These are phyloP conservation scores for Macheiramphus alcinus DNA, from an alignment of 2,113 vertebrate genomes.

Conservation along the genomic window DNA sequence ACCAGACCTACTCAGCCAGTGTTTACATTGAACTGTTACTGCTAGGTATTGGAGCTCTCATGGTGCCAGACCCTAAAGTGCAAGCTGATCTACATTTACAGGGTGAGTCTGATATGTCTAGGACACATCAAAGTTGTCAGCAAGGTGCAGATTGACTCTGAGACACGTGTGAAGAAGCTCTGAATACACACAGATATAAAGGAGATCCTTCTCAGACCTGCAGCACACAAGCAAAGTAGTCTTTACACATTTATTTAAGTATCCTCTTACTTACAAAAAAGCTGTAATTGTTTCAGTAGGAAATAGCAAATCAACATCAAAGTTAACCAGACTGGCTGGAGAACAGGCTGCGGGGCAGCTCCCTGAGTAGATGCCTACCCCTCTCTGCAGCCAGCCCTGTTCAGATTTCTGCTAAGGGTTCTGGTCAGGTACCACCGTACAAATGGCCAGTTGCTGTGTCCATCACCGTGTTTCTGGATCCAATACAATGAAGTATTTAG, in stretches of 20 bases:
- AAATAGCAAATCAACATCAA: not conserved
- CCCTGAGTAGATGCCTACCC: not conserved
- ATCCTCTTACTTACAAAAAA: not conserved
- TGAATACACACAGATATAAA: not conserved
- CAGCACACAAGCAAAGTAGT: not conserved
- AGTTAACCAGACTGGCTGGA: not conserved
- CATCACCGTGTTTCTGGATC: not conserved
- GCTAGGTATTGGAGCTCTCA: not conserved
- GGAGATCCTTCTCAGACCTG: not conserved
- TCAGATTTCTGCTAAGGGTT: not conserved
- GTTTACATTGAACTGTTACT: not conserved
- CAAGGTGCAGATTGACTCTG: not conserved
- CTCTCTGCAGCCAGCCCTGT: not conserved
- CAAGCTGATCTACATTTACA: not conserved
- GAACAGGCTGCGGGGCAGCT: not conserved
- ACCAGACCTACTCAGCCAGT: not conserved
- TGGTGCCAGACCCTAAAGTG: not conserved
- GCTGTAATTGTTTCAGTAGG: not conserved
- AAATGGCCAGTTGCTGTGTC: not conserved
- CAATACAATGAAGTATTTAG: not conserved
- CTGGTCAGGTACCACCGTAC: not conserved
- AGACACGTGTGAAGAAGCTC: not conserved
- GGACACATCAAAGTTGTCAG: not conserved
- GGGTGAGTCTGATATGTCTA: not conserved
- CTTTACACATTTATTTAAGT: not conserved